Evolutionary conservation across 2,797 vertebrate species (phyloP).

Genomic region (Pyrrhura leucotis): DNA sequence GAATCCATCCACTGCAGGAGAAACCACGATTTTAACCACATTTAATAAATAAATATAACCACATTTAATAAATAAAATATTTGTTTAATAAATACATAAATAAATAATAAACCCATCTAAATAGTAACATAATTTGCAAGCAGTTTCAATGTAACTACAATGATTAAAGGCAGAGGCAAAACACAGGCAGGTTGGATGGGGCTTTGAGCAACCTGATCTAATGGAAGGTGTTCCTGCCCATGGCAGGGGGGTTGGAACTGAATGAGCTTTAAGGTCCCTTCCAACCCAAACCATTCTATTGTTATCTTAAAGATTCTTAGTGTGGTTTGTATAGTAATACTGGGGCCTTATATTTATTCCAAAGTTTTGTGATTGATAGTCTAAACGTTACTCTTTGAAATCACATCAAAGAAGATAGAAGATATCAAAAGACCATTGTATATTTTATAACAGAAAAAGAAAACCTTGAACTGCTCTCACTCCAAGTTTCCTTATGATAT

Average conservation of each 20-base stretch:
- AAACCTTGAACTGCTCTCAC: neutral
- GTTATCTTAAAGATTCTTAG: neutral
- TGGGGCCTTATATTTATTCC: neutral
- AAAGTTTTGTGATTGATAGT: neutral
- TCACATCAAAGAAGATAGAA: neutral
- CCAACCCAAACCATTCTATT: neutral
- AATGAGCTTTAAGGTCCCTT: neutral
- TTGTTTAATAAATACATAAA: neutral
- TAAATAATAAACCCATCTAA: neutral
- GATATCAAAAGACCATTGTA: neutral
- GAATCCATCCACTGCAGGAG: neutral
- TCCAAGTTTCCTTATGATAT: neutral
- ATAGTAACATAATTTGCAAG: neutral
- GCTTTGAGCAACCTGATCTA: neutral
- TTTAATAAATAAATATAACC: neutral
- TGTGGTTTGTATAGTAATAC: neutral
- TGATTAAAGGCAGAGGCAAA: neutral
- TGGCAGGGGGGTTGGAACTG: neutral
- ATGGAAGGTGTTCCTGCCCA: neutral
- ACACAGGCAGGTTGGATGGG: neutral
- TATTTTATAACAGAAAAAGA: neutral
- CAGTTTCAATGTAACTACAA: neutral
- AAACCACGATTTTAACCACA: neutral
- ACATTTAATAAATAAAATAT: neutral
- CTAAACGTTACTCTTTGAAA: neutral